These are phyloP conservation scores for Aplysina aerophoba DNA, from an alignment of 37 sponge, comb jelly and placozoan species.

Conservation along the genomic window DNA sequence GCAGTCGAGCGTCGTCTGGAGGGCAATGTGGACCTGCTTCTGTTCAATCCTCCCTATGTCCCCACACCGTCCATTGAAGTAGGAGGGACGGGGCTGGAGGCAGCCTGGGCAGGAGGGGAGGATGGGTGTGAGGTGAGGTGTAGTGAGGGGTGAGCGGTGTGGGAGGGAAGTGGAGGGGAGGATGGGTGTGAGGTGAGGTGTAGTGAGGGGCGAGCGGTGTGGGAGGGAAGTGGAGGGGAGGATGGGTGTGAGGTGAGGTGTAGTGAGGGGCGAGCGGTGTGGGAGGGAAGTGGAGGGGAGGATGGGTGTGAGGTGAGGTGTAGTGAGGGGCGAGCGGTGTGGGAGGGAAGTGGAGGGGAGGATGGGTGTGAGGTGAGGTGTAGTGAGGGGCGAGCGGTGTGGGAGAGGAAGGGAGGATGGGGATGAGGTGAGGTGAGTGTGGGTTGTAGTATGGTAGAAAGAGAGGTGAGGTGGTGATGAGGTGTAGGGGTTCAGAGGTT, in stretches of 20 bases:
- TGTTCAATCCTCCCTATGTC: constrained; percentile 98
- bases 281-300: constrained; percentile 64
- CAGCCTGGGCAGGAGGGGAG: constrained; percentile 93
- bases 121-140: constrained; percentile 87
- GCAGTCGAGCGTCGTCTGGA: constrained; percentile 34
- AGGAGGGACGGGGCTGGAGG: constrained; percentile 70
- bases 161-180: neutral
- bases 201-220: neutral
- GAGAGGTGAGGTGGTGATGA: too few relatives aligned
- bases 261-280: too few relatives aligned
- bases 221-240: neutral
- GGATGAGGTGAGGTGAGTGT: neutral
- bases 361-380: neutral
- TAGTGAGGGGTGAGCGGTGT: too few relatives aligned
- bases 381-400: neutral
- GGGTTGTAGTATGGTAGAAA: neutral
- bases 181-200: neutral
- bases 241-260: neutral
- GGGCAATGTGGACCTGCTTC: constrained; percentile 80
- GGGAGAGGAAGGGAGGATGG: neutral
- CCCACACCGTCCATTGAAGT: constrained; percentile 81
- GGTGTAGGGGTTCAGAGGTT: too few relatives aligned
- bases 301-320: constrained; percentile 87
- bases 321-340: too few relatives aligned
- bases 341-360: neutral